Percentiles rank a stretch among this genome's conserved stretches.
Conservation (phyloP, 2,797 vertebrate species). For the Pangasius larnaudii region DNA sequence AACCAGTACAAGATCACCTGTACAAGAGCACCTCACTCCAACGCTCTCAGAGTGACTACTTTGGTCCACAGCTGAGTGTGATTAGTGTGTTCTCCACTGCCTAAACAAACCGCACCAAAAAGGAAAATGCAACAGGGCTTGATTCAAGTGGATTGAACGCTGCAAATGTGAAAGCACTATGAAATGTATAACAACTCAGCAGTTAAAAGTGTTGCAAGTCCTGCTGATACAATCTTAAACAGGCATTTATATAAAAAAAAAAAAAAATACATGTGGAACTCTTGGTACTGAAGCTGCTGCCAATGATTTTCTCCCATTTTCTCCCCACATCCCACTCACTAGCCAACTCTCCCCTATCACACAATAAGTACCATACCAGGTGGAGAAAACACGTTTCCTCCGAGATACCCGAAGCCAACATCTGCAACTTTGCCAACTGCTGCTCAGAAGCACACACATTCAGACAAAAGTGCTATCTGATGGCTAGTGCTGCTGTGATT, state of each 20-base stretch:
- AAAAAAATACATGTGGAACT: not conserved
- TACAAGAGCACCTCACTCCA: not conserved
- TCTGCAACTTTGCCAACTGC: not conserved
- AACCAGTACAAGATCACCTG: not conserved
- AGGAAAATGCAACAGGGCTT: not conserved
- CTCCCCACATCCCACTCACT: not conserved
- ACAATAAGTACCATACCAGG: not conserved
- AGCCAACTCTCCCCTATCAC: not conserved
- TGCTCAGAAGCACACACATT: not conserved
- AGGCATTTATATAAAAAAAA: not conserved
- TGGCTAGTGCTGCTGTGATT: too few relatives aligned
- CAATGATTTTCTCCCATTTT: not conserved
- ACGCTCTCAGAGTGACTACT: not conserved
- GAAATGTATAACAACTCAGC: not conserved
- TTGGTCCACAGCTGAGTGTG: not conserved
- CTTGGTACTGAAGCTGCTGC: not conserved
- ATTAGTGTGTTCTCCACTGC: not conserved
- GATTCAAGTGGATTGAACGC: not conserved
- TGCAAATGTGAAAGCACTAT: not conserved
- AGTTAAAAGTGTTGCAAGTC: not conserved
- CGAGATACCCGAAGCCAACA: not conserved
- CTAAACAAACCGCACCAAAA: not conserved
- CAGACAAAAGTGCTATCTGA: too few relatives aligned
- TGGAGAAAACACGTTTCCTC: not conserved
- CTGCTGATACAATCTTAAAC: not conserved